phyloP scores from a whole-genome alignment of 2,888 invertebrate species.

The Drosophila barbarae region DNA sequence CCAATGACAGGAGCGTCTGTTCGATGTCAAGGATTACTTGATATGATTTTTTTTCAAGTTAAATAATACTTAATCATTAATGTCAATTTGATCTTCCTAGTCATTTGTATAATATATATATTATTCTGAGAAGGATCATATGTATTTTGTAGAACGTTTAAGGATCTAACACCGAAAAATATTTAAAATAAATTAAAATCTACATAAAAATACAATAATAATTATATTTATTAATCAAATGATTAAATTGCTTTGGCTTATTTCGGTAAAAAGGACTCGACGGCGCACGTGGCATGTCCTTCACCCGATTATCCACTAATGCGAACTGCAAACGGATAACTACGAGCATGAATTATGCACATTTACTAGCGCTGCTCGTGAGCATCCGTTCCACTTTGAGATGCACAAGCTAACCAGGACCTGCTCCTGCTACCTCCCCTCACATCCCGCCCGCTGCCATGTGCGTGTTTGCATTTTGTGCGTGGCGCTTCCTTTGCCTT shows the following conservation, averaged over 20 bases:
- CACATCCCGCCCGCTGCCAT: neutral
- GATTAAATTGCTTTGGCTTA: neutral
- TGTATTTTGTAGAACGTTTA: no score
- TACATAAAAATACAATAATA: neutral
- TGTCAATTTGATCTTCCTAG: no score
- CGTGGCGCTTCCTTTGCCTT: constrained; percentile 28
- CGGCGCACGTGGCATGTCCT: constrained; percentile 39
- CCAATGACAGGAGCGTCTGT: constrained; percentile 1
- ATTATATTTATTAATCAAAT: neutral
- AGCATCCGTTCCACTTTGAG: constrained; percentile 37
- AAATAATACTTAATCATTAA: no score
- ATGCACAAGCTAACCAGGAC: constrained; percentile 30
- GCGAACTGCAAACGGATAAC: constrained; percentile 51
- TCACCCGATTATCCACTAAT: constrained; percentile 56
- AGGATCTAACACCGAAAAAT: no score
- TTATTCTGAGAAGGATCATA: no score
- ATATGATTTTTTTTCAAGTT: neutral
- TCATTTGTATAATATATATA: no score
- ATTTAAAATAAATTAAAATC: neutral
- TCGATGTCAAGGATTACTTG: constrained; percentile 4
- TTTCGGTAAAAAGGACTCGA: neutral
- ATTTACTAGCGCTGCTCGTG: constrained; percentile 46
- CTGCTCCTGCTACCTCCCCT: neutral
- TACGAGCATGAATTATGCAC: constrained; percentile 64
- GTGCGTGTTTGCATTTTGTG: constrained; percentile 44